phyloP scores from a whole-genome alignment of 2,797 vertebrate species.

The Cottoperca gobio region DNA sequence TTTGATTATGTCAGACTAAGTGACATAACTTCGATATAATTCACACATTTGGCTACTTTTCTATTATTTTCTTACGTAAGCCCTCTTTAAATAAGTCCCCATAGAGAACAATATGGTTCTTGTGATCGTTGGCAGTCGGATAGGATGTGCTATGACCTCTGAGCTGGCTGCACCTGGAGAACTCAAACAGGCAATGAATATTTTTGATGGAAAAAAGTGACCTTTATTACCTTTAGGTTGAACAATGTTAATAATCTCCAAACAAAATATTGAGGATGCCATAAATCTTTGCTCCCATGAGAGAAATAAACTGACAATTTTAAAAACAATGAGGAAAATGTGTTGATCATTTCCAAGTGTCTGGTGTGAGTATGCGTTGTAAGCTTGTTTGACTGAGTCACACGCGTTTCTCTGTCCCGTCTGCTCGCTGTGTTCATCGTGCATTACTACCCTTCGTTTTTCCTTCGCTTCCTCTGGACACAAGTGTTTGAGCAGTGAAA shows the following conservation, averaged over 20 bases:
- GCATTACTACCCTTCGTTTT: conserved; percentile 56
- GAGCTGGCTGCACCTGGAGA: conserved; percentile 46
- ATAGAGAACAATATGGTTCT: conserved; percentile 46
- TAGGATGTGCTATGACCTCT: conserved; percentile 59
- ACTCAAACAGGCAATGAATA: conserved; percentile 46
- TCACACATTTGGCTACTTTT: conserved; percentile 25
- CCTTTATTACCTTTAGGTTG: conserved; percentile 13
- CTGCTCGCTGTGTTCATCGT: conserved; percentile 27
- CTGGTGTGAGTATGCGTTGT: conserved; percentile 35
- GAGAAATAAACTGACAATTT: background rate
- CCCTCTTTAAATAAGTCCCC: conserved; percentile 39
- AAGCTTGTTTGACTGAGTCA: conserved; percentile 18
- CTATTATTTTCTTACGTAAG: conserved; percentile 31
- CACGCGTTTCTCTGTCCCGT: conserved; percentile 26
- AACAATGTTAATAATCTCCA: conserved; percentile 8
- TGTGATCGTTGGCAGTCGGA: conserved; percentile 69
- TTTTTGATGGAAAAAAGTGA: conserved; percentile 54
- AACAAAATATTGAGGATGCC: conserved; percentile 29
- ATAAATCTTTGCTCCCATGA: conserved; percentile 3
- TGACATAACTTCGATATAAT: conserved; percentile 47
- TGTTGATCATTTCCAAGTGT: conserved; percentile 1
- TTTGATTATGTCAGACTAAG: conserved; percentile 35
- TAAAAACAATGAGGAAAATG: conserved; percentile 13
- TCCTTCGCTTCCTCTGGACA: conserved; percentile 20
- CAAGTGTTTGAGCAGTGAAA: conserved; percentile 32